Base-by-base conservation (phyloP, 2,797 vertebrate genomes). In the Manis javanica region DNA sequence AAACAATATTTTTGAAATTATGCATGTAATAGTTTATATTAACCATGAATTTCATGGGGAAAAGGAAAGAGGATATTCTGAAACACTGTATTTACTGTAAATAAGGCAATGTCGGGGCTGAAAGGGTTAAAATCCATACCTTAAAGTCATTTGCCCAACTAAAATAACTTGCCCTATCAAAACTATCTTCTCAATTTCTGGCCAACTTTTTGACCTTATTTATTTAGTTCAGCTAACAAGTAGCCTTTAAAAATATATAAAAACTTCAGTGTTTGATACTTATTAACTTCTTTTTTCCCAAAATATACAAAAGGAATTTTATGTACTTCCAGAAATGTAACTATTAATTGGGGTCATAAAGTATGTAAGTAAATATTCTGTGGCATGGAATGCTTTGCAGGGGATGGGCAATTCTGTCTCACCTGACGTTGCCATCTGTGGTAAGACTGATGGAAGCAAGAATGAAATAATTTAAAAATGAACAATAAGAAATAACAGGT, bases 61-160 rank as follows among this genome's bases (percentile, higher is more conserved):
- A 92, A 8, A 78, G 29, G 82, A 77, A 34, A 82, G 6, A 9
- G 46, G 37, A 69, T 7, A 85, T 88, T 85, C 89, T 85, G 15
- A 93, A 95, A 75, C 5, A 96, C 12, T 42, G 21, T 59, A 79
- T 68, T 93, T 85, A 85, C 31, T 74, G 39, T 64, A 77, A 82
- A 42, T 42, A 91, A 89, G 46, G 31, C 16, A 59, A 75, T 53
- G 5, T 46, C 23, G 2, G 63, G 49, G 37, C 42, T 91, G 14
- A 85, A 93, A 77, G 4, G 21, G 3, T 49, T 75, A 51, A 71
- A 21, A 84, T 26, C 12, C 72, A 49, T 42, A 31, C 29, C 72
- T 84, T 79, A 71, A 88, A 82, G 42, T 91, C 59, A 93, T 91
- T 88, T 71, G 72, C n/a, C 21, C n/a, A 37, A 85, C 59, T 57